phyloP scores from a whole-genome alignment of 92 coral and sea anemone genomes.

The Zoanthus sociatus region DNA sequence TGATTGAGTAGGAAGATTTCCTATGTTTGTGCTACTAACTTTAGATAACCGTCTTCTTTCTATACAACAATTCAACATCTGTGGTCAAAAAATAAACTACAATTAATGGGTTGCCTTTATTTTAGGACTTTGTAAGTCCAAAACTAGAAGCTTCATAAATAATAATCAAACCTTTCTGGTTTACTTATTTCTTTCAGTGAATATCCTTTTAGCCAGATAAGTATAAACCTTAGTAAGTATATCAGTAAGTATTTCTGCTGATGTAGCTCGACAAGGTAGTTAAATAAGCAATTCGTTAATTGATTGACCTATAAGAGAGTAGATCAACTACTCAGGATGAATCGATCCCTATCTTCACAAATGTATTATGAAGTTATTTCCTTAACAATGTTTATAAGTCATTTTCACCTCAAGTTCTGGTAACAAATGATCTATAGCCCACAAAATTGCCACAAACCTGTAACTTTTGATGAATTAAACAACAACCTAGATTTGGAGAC shows the following conservation, averaged over 20 bases:
- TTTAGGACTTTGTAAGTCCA: background rate
- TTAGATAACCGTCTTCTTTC: conserved; percentile 85
- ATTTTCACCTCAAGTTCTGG: background rate
- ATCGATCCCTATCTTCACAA: too few species aligned
- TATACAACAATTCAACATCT: conserved; percentile 98
- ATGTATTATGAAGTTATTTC: too few species aligned
- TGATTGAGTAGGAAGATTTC: background rate
- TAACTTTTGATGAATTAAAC: conserved; percentile 94
- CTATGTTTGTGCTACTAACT: conserved; percentile 33
- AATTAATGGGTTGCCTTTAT: background rate
- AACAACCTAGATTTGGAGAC: conserved; percentile 91
- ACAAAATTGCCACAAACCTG: conserved; percentile 68
- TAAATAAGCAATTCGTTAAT: too few species aligned
- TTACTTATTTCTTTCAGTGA: background rate
- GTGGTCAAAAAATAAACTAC: background rate
- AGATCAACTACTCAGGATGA: too few species aligned
- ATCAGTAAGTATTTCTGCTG: too few species aligned
- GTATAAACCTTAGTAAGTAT: too few species aligned
- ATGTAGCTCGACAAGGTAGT: too few species aligned
- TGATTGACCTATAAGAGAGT: too few species aligned
- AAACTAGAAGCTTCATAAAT: background rate
- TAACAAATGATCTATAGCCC: background rate
- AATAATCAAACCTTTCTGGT: background rate
- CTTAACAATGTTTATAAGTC: too few species aligned
- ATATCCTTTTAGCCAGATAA: too few species aligned